Conservation (phyloP, 1,140 invertebrate genomes). For the Drosophila arawakana region DNA sequence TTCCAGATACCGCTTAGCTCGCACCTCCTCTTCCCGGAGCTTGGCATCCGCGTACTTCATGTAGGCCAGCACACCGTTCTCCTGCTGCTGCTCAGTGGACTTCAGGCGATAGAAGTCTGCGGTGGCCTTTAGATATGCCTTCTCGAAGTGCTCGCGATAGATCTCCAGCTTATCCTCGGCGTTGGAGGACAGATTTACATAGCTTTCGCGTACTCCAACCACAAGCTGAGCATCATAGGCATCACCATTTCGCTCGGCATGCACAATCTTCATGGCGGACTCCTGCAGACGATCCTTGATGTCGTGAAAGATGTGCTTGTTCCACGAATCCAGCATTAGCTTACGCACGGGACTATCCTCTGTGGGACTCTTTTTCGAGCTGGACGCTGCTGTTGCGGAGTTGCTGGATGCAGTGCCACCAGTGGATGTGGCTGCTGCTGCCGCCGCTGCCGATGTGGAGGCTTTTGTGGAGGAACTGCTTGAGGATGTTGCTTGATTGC, state of each 20-base stretch:
- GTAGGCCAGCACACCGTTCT: conserved; percentile 97
- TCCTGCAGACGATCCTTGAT: conserved; percentile 97
- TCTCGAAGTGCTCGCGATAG: conserved; percentile 98
- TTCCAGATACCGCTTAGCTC: conserved; percentile 97
- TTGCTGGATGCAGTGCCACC: conserved; percentile 84
- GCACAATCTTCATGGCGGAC: conserved; percentile 98
- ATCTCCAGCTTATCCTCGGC: conserved; percentile 96
- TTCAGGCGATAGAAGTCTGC: conserved; percentile 97
- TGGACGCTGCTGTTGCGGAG: conserved; percentile 52
- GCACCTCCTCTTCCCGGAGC: conserved; percentile 96
- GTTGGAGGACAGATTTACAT: conserved; percentile 98
- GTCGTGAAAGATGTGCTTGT: conserved; percentile 97
- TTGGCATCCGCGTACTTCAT: conserved; percentile 98
- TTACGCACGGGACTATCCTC: conserved; percentile 96
- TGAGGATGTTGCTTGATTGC: conserved; percentile 42
- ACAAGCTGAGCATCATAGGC: conserved; percentile 98
- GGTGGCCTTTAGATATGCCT: conserved; percentile 96
- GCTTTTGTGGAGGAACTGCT: conserved; percentile 61
- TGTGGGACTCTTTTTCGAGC: conserved; percentile 88
- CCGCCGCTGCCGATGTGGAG: conserved; percentile 78
- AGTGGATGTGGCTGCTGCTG: conserved; percentile 49
- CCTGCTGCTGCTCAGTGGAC: conserved; percentile 94
- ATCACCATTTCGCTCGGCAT: conserved; percentile 98
- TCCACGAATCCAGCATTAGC: conserved; percentile 99
- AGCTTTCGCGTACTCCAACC: conserved; percentile 97